Base-by-base conservation (phyloP, 1,140 invertebrate species). In the Drosophila sulfurigaster region DNA sequence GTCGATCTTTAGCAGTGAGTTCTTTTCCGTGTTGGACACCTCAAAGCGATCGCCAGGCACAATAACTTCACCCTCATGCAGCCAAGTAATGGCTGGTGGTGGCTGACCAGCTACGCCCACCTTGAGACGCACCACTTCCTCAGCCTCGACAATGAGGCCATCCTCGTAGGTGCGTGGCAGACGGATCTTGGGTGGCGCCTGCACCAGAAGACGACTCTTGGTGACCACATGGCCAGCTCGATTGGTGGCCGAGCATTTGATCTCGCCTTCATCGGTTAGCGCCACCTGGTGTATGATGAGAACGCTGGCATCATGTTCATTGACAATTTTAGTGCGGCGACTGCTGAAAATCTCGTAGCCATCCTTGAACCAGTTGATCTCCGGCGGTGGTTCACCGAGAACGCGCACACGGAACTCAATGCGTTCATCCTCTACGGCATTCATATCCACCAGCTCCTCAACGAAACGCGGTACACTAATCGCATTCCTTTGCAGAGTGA, bases 291-390 rank as follows among this genome's bases (percentile, higher is more conserved):
- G 95, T 78, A 98, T 96, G n/a, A 97, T 94, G 3, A 98, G 94
- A 32, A 95, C 94, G 91, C 96, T 98, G 30, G 94, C 94, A 16
- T 96, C 96, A 63, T 96, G 96, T 64, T 96, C 96, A 0, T 96
- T 96, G 0, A 95, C 93, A 68, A 97, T 96, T 76, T 95, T 95
- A 1, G 96, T 97, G 75, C 96, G 94, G 67, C 96, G 93, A 86
- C 96, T 97, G 87, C 96, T 97, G 85, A 97, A 97, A 63, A 97
- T 96, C 92, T 97, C 96, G 77, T 96, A 96, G 35, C 96, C 96
- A 91, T 98, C 96, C 92, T 98, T 98, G 92, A 96, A 99, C 98
- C 98, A 99, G n/a, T 95, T 95, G 20, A 99, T 95, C 79, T 96
- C 96, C 1, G 98, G 98, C 5, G 94, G 92, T 0, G 98, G 98